These are phyloP conservation scores for Eudemis profundana DNA, from an alignment of 2,888 invertebrate genomes.

Conservation along the genomic window DNA sequence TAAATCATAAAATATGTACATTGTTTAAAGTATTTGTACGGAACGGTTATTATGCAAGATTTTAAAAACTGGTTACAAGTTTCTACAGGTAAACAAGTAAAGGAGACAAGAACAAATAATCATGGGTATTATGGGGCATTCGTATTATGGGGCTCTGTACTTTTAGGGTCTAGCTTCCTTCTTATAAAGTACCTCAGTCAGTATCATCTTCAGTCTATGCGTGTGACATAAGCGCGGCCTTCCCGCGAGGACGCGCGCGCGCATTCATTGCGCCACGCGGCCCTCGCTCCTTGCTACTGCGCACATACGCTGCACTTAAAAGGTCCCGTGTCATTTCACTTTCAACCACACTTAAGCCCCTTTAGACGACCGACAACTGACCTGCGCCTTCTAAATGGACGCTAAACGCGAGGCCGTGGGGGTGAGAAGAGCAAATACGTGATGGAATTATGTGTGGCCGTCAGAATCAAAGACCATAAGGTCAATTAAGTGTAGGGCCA, in stretches of 20 bases:
- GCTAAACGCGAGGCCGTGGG: constrained; percentile 34
- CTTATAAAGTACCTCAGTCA: background rate
- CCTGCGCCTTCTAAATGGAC: constrained; percentile 32
- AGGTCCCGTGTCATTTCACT: constrained; percentile 6
- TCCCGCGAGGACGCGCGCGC: constrained; percentile 59
- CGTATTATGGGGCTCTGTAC: too few species aligned
- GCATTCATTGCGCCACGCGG: constrained; percentile 57
- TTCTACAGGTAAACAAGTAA: too few species aligned
- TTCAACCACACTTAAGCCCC: constrained; percentile 10
- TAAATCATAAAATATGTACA: too few species aligned
- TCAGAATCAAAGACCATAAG: constrained; percentile 3
- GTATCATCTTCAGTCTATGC: constrained; percentile 12
- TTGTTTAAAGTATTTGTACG: too few species aligned
- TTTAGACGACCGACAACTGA: background rate
- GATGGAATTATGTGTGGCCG: constrained; percentile 17
- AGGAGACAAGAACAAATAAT: too few species aligned
- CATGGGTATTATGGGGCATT: too few species aligned
- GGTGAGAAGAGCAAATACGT: constrained; percentile 37
- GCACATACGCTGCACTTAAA: constrained; percentile 31
- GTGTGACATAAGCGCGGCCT: constrained; percentile 54
- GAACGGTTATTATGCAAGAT: too few species aligned
- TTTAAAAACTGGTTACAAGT: too few species aligned
- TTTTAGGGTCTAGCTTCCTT: background rate
- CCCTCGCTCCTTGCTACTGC: constrained; percentile 53
- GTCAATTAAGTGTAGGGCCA: background rate